Conservation (phyloP, 2,113 vertebrate genomes). For the Cololabis saira region DNA sequence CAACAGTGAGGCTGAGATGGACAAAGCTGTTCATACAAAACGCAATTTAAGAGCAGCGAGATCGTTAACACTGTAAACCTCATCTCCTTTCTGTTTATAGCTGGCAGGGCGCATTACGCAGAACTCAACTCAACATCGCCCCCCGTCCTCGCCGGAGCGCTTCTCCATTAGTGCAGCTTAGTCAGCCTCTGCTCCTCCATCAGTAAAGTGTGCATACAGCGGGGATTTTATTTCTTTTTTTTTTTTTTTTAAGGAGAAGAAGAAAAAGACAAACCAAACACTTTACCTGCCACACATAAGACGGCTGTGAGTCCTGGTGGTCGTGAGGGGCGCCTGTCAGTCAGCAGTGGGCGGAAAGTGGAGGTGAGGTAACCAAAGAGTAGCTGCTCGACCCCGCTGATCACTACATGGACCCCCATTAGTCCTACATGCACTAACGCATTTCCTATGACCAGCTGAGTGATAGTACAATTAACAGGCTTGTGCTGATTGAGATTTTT, state of each 20-base stretch:
- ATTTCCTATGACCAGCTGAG: slow-evolving; percentile 82
- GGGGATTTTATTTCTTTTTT: too few species aligned
- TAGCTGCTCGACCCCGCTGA: slow-evolving; percentile 77
- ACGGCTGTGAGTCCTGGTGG: slow-evolving; percentile 77
- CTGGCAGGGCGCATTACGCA: slow-evolving; percentile 11
- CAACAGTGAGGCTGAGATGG: slow-evolving; percentile 35
- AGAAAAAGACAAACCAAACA: slow-evolving; percentile 46
- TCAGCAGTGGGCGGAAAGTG: slow-evolving; percentile 76
- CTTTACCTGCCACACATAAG: slow-evolving; percentile 86
- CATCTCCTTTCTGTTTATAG: slow-evolving; percentile 64
- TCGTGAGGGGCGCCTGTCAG: slow-evolving; percentile 76
- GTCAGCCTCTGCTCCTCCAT: slow-evolving; percentile 61
- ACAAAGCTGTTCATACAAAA: slow-evolving; percentile 60
- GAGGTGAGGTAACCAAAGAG: slow-evolving; percentile 72
- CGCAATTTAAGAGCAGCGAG: slow-evolving; percentile 63
- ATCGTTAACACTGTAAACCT: slow-evolving; percentile 64
- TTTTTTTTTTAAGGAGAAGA: slow-evolving; percentile 82
- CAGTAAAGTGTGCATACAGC: slow-evolving; percentile 80
- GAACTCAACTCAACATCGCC: slow-evolving; percentile 61
- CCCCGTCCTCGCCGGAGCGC: slow-evolving; percentile 43
- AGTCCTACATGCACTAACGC: slow-evolving; percentile 73
- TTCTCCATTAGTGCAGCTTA: slow-evolving; percentile 30
- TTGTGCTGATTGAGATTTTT: slow-evolving; percentile 44
- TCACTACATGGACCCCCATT: slow-evolving; percentile 75
- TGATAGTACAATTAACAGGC: slow-evolving; percentile 82